phyloP scores from a whole-genome alignment of 2,888 invertebrate genomes.

The Tortrix viridana region DNA sequence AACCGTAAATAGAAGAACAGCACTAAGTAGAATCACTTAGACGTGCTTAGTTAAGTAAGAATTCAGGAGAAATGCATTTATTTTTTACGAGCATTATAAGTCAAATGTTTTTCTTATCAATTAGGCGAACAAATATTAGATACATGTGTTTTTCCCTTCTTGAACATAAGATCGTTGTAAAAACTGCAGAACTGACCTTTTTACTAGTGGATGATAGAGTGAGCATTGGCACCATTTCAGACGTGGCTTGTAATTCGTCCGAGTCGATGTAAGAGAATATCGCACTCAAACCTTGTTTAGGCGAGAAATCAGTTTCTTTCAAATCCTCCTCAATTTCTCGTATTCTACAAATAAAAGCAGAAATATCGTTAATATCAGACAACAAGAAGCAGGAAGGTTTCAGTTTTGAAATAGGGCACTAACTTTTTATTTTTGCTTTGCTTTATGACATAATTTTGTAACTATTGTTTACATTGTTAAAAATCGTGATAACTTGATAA shows the following conservation, averaged over 20 bases:
- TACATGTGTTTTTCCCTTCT: too few species aligned
- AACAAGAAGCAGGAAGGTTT: not conserved
- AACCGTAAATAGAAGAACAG: not conserved
- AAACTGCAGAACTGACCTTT: constrained; percentile 35
- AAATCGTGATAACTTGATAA: too few species aligned
- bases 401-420: too few species aligned
- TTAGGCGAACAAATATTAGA: too few species aligned
- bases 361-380: not conserved
- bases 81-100: too few species aligned
- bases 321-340: constrained; percentile 43
- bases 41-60: too few species aligned
- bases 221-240: constrained; percentile 48
- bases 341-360: constrained; percentile 41
- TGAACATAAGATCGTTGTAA: too few species aligned
- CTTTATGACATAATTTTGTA: too few species aligned
- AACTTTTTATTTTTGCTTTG: constrained; percentile 25
- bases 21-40: too few species aligned
- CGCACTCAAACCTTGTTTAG: constrained; percentile 47
- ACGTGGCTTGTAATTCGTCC: constrained; percentile 53
- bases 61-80: too few species aligned
- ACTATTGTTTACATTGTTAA: too few species aligned
- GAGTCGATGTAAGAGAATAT: constrained; percentile 51
- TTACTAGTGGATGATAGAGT: constrained; percentile 38
- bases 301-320: constrained; percentile 29
- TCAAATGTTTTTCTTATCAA: too few species aligned